phyloP scores from a whole-genome alignment of 2,113 vertebrate genomes.

The Rousettus leschenaultii region DNA sequence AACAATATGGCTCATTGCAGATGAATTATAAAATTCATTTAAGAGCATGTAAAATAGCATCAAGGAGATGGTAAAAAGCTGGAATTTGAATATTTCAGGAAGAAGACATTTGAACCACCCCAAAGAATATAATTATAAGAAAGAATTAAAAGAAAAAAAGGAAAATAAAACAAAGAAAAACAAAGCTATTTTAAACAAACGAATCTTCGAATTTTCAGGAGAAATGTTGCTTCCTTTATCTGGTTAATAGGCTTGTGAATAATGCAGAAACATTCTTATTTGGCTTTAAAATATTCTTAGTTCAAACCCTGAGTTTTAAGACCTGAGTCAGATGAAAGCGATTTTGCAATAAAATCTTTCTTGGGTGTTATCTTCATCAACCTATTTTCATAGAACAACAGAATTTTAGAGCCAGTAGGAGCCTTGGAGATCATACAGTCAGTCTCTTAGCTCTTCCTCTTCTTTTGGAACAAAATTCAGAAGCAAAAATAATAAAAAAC shows the following conservation, averaged over 20 bases:
- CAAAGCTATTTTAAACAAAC: conserved; percentile 57
- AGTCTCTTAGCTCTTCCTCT: neutral
- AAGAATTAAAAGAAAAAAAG: neutral
- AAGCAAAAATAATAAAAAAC: conserved; percentile 37
- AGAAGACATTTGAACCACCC: neutral
- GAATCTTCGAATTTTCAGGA: conserved; percentile 18
- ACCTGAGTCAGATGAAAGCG: neutral
- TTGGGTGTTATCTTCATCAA: neutral
- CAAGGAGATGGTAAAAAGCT: neutral
- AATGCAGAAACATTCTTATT: conserved; percentile 26
- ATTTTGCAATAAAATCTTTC: conserved; percentile 44
- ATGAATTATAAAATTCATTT: conserved; percentile 56
- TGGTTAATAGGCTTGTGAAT: conserved; percentile 33
- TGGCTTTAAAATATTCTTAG: conserved; percentile 39
- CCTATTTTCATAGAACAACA: neutral
- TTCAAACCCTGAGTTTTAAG: conserved; percentile 22
- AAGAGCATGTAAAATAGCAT: conserved; percentile 32
- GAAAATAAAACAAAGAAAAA: neutral
- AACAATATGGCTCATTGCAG: conserved; percentile 43
- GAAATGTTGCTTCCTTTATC: conserved; percentile 39
- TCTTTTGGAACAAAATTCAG: conserved; percentile 11
- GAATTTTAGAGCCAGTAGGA: neutral
- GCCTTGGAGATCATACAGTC: neutral
- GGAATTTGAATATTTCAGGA: conserved; percentile 44
- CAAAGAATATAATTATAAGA: conserved; percentile 37